Percentiles rank a stretch among this genome's conserved stretches.
Evolutionary conservation across 1,140 invertebrate species (phyloP).

Genomic region (Orussus abietinus): DNA sequence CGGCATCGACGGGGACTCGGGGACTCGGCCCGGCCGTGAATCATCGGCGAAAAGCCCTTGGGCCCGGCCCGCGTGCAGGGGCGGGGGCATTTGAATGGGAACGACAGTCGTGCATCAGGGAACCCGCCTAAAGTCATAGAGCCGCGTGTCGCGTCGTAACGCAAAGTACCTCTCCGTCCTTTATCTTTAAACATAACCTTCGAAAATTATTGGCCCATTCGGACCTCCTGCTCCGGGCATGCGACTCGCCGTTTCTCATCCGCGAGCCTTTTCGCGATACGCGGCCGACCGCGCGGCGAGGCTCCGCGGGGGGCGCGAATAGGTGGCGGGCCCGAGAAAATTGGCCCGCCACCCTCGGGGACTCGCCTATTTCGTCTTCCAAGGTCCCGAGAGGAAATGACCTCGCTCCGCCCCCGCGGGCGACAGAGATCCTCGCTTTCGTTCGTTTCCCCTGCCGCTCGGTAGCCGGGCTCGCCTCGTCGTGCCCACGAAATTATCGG

Average conservation of each 20-base stretch:
- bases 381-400: background rate
- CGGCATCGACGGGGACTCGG: too few relatives aligned
- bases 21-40: too few relatives aligned
- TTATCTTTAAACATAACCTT: constrained; percentile 37
- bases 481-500: too few relatives aligned
- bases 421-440: constrained; percentile 42
- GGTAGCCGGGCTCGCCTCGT: constrained; percentile 36
- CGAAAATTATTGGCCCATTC: constrained; percentile 41
- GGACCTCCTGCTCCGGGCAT: constrained; percentile 37
- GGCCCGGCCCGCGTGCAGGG: constrained; percentile 26
- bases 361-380: too few relatives aligned
- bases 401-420: constrained; percentile 25
- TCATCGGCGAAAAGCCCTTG: constrained; percentile 23
- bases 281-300: constrained; percentile 4
- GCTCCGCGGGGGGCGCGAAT: constrained; percentile 16
- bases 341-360: too few relatives aligned
- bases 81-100: constrained; percentile 38
- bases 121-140: too few relatives aligned
- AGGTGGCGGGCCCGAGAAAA: constrained; percentile 13
- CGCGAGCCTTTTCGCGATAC: constrained; percentile 28
- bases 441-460: constrained; percentile 47
- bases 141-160: too few relatives aligned
- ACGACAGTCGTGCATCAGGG: constrained; percentile 34
- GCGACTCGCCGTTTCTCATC: constrained; percentile 38
- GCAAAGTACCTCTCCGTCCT: constrained; percentile 32